Evolutionary conservation across 2,888 invertebrate species (phyloP), one percentile per base, ranked within the genome.

Genomic region (Drosophila cyrtoloma): DNA sequence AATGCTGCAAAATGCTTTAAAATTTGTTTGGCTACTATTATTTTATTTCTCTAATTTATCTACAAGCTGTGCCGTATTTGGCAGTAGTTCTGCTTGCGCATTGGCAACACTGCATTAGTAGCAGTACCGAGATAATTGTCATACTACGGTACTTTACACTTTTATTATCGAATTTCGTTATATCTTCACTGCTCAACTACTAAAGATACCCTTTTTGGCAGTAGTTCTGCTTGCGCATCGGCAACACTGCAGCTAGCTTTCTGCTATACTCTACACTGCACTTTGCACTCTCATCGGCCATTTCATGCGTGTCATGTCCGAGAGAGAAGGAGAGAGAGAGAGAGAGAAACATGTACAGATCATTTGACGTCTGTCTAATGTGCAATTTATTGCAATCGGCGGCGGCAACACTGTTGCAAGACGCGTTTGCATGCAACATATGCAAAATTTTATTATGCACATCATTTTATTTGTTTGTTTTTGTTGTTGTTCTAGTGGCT

Each of bases 381-480:
- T 68, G 69, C 52, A 63, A 69, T 64, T 75, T 75, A 69, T 69
- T 60, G 63, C 59, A 60, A 35, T 10, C 39, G 53, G 37, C 61
- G 51, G 42, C 58, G 39, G 42, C 58, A 75, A 60, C 59, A 68
- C 37, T 77, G 76, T 73, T 72, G 74, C 55, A 58, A 63, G 39
- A 50, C 50, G 51, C 56, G 51, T 64, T 79, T 53, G 33, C 57
- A 57, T 71, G 47, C 58, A 52, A 37, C 56, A 63, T 62, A 64
- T 72, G 59, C 60, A 52, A 65, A 52, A 65, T 69, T 55, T 72
- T 63, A 63, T 47, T 62, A 71, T 63, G 71, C 71, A 61, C 39
- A 71, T 52, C 55, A 50, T 56, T 22, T 44, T 28, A 26, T 47
- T 47, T 47, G 26, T 26, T 22, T 35, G 47, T 57, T 70, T 30